Evolutionary conservation across 2,888 invertebrate genomes (phyloP), one percentile per base, ranked within the genome.

Genomic region (Amblyjoppa fuscipennis): DNA sequence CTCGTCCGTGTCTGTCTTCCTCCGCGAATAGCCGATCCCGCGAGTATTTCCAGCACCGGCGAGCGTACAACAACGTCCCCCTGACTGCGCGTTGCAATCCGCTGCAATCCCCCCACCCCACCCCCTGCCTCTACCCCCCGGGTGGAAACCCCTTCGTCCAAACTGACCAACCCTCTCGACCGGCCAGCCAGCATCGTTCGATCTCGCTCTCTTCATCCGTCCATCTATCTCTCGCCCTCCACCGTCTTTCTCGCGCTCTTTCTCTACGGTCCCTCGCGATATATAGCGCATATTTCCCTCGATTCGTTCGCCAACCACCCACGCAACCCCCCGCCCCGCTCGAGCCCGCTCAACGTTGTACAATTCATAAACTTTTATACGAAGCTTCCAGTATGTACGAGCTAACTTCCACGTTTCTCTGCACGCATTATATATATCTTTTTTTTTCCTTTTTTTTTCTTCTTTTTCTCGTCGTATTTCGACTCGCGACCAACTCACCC

Each of bases 301-400:
- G 71, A 82, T 83, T 83, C 87, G 87, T 76, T 86, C 89, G 81
- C 88, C 88, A 85, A 84, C 90, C 89, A 89, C 91, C 89, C 91
- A 87, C 89, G 41, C 38, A 38, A 9, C 89, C 87, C 89, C 85
- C 89, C 88, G 83, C 89, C 51, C 13, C n/a, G 11, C 83, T 49
- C 38, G 38, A n/a, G 25, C 73, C 59, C 71, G 79, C 69, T 64
- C 49, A 34, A 76, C 79, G 66, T 68, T 84, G 86, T 86, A 83
- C 78, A 87, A 88, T 92, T 93, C 93, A 91, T 93, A 93, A 93
- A 93, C 93, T 93, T 93, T 93, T 92, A 90, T 92, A 89, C 89
- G 88, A 87, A 89, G 92, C 91, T 92, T 93, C 45, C 91, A 91
- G 92, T 91, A 92, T 90, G 91, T 92, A 90, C 90, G 84, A 92